These are phyloP conservation scores for Drosophila repleta DNA, from an alignment of 1,140 invertebrate species.

Conservation along the genomic window DNA sequence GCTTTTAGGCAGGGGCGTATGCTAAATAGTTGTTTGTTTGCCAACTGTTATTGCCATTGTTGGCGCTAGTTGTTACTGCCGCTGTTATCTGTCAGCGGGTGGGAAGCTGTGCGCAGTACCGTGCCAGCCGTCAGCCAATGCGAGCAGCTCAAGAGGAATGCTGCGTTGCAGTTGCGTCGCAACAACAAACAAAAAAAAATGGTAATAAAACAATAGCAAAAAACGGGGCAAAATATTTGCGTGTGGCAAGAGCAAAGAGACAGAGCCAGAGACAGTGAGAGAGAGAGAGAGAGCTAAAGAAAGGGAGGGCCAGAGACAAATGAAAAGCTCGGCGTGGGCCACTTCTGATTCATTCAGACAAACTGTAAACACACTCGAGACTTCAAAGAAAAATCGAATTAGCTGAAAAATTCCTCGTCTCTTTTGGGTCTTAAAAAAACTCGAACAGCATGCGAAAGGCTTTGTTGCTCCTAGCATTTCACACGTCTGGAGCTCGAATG, in stretches of 20 bases:
- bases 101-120: constrained; percentile 10
- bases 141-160: constrained; percentile 32
- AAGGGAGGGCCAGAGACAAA: background rate
- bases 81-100: background rate
- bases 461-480: no score
- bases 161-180: background rate
- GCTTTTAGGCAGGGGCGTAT: constrained; percentile 37
- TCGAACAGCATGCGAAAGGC: no score
- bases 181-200: constrained; percentile 11
- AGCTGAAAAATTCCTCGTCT: background rate
- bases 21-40: constrained; percentile 20
- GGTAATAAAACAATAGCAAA: constrained; percentile 2
- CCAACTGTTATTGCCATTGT: no score
- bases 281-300: no score
- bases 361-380: background rate
- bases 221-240: constrained; percentile 1
- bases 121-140: constrained; percentile 25
- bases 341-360: background rate
- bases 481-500: no score
- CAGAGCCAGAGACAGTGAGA: background rate
- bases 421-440: no score
- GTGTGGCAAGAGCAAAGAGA: background rate
- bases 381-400: constrained; percentile 2
- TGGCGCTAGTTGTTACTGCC: background rate
- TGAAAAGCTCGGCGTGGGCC: background rate